These are phyloP conservation scores for Nibea coibor DNA, from an alignment of 2,113 vertebrate species.

Conservation along the genomic window DNA sequence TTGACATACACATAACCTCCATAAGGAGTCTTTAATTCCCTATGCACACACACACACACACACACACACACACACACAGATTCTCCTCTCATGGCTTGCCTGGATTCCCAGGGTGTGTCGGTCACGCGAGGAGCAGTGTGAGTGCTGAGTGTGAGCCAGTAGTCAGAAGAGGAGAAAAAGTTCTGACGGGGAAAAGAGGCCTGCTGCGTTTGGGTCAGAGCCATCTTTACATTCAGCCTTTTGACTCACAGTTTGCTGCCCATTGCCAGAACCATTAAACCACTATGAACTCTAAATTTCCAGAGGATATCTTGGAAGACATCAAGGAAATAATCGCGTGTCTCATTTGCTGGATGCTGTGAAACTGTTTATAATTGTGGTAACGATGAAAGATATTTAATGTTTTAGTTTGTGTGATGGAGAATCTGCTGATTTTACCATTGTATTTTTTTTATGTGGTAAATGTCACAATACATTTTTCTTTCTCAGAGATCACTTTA, in stretches of 20 bases:
- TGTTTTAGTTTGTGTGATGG: not conserved
- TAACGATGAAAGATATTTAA: not conserved
- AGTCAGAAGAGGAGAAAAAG: conserved; percentile 36
- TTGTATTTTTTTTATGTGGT: not conserved
- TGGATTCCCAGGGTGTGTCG: conserved; percentile 61
- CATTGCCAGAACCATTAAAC: conserved; percentile 45
- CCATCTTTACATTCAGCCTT: conserved; percentile 62
- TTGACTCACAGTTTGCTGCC: conserved; percentile 46
- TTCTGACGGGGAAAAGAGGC: conserved; percentile 33
- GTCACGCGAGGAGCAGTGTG: conserved; percentile 54
- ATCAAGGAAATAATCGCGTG: conserved; percentile 29
- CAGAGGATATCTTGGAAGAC: conserved; percentile 45
- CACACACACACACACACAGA: conserved; percentile 40
- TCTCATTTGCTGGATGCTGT: conserved; percentile 2
- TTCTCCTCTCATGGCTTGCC: conserved; percentile 41
- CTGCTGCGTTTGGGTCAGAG: conserved; percentile 38
- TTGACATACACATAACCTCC: conserved; percentile 47
- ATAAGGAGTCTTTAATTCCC: conserved; percentile 48
- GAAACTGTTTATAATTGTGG: not conserved
- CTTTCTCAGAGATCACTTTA: conserved; percentile 1
- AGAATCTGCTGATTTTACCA: not conserved
- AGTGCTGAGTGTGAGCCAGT: conserved; percentile 51
- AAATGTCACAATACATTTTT: not conserved
- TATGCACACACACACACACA: conserved; percentile 20
- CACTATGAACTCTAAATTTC: conserved; percentile 42